These are phyloP conservation scores for Polydrusus tereticollis DNA, from an alignment of 2,888 invertebrate genomes.

Conservation along the genomic window DNA sequence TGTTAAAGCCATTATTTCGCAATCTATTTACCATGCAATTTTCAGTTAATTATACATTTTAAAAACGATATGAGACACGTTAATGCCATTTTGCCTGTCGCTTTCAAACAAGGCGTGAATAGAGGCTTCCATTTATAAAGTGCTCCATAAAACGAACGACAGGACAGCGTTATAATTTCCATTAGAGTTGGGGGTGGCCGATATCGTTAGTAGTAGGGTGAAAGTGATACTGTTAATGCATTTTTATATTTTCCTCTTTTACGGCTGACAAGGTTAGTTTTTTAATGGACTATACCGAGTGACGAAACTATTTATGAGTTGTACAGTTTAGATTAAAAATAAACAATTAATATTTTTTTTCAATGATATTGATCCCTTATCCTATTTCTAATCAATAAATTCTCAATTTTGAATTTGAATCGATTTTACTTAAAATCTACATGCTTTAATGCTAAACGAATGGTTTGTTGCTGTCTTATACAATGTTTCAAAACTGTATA, in stretches of 20 bases:
- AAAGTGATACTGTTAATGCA: conserved; percentile 16
- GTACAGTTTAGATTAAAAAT: too few relatives aligned
- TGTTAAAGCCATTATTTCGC: neutral
- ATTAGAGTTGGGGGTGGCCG: conserved; percentile 4
- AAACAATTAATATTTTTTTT: too few relatives aligned
- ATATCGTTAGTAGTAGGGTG: neutral
- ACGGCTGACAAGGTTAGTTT: neutral
- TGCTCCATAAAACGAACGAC: conserved; percentile 26
- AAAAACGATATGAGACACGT: neutral
- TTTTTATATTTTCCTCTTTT: neutral
- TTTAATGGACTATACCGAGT: neutral
- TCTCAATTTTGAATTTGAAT: too few relatives aligned
- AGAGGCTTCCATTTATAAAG: conserved; percentile 30
- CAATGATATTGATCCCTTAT: too few relatives aligned
- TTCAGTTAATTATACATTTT: neutral
- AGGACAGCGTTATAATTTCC: conserved; percentile 13
- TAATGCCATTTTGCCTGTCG: neutral
- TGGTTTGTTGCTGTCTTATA: too few relatives aligned
- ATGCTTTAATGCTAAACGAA: too few relatives aligned
- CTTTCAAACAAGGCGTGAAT: conserved; percentile 29
- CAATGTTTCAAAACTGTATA: too few relatives aligned
- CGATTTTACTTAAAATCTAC: too few relatives aligned
- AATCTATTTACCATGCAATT: neutral
- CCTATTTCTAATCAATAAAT: too few relatives aligned
- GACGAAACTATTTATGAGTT: neutral